phyloP scores from a whole-genome alignment of 2,888 invertebrate genomes.

The Drosophila kuntzei region DNA sequence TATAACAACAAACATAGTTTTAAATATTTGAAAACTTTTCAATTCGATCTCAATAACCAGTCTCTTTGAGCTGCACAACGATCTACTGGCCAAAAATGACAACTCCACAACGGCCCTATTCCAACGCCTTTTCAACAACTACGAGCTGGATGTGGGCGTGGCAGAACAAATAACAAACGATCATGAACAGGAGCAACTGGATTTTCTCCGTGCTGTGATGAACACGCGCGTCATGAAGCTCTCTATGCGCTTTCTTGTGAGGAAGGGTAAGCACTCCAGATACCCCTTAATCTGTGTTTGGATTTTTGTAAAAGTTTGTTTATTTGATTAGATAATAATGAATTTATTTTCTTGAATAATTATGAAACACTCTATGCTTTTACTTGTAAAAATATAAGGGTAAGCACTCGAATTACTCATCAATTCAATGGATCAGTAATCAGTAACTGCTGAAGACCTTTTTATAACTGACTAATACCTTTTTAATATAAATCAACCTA shows the following conservation, averaged over 20 bases:
- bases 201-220: slow-evolving; percentile 75
- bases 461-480: no score
- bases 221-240: slow-evolving; percentile 78
- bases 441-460: no score
- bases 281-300: neutral
- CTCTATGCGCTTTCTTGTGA: slow-evolving; percentile 72
- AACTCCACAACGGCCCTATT: slow-evolving; percentile 74
- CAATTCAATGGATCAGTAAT: no score
- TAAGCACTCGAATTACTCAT: no score
- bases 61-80: slow-evolving; percentile 72
- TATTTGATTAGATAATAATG: no score
- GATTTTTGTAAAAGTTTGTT: neutral
- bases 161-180: slow-evolving; percentile 66
- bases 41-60: slow-evolving; percentile 37
- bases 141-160: slow-evolving; percentile 68
- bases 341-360: no score
- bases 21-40: neutral
- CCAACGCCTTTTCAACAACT: slow-evolving; percentile 78
- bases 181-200: slow-evolving; percentile 73
- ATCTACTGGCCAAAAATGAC: slow-evolving; percentile 57
- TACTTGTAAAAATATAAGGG: no score
- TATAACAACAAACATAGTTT: slow-evolving; percentile 14
- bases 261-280: slow-evolving; percentile 44
- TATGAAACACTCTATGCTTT: no score
- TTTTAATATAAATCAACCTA: no score